Evolutionary conservation across 2,797 vertebrate species (phyloP).

Genomic region (Intellagama lesueurii): DNA sequence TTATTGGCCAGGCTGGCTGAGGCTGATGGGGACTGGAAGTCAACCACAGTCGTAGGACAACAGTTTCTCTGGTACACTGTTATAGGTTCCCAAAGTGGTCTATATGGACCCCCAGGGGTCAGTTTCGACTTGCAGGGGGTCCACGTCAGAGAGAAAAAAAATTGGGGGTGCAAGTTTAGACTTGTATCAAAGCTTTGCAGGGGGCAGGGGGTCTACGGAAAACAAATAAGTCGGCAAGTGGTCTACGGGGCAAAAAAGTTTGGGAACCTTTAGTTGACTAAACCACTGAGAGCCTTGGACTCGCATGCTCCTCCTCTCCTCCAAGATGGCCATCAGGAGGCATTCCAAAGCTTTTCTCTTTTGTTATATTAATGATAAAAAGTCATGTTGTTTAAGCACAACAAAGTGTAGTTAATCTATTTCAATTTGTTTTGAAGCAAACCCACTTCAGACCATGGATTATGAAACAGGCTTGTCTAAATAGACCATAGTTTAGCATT

Average conservation of each 20-base stretch:
- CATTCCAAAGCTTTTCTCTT: background rate
- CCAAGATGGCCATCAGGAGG: background rate
- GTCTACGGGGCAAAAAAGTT: no score
- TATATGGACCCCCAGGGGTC: no score
- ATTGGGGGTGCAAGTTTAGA: no score
- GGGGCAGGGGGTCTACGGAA: no score
- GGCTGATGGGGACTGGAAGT: background rate
- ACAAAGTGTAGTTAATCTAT: background rate
- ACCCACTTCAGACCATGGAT: background rate
- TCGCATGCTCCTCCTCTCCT: background rate
- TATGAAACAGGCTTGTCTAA: background rate
- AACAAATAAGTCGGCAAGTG: no score
- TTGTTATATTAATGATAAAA: background rate
- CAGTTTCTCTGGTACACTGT: background rate
- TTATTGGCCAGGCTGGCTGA: background rate
- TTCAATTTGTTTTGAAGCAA: background rate
- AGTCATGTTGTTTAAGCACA: no score
- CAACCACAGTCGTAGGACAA: background rate
- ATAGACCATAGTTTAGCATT: background rate
- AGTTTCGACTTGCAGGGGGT: no score
- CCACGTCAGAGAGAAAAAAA: no score
- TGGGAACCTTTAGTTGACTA: no score
- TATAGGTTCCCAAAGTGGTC: no score
- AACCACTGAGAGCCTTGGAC: background rate
- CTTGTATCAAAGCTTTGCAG: no score